A percentile compares a stretch with the other conserved stretches of the same genome.
phyloP scores from a whole-genome alignment of 2,113 vertebrate species.

The Caretta caretta region DNA sequence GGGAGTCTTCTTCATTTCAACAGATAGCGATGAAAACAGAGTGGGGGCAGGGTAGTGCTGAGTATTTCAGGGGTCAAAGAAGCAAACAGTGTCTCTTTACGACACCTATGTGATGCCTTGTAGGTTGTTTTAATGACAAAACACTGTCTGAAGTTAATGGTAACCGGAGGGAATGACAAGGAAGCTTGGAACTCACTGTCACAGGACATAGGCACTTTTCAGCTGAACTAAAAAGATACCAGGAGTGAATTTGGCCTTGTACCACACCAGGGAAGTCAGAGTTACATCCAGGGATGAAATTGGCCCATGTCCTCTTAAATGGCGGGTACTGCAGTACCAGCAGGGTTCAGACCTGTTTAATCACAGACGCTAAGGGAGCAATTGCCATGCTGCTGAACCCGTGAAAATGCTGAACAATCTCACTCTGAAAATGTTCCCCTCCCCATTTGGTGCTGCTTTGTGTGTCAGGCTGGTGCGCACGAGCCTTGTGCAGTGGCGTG shows the following conservation, averaged over 20 bases:
- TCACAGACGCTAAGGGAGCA: background rate
- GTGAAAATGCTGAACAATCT: background rate
- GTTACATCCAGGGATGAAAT: background rate
- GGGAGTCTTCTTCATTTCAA: background rate
- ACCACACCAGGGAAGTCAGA: background rate
- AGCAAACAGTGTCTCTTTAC: constrained; percentile 20
- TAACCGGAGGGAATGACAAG: constrained; percentile 24
- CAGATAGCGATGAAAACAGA: background rate
- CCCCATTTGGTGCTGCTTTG: background rate
- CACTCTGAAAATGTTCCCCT: background rate
- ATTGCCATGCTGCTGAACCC: background rate
- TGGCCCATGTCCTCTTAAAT: background rate
- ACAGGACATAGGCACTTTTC: background rate
- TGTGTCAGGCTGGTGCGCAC: background rate
- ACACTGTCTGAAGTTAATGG: constrained; percentile 35
- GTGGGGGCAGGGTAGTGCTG: background rate
- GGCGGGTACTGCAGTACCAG: fast-evolving
- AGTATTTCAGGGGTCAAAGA: background rate
- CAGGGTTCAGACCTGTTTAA: background rate
- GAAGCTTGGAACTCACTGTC: constrained; percentile 4
- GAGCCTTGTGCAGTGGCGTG: fast-evolving
- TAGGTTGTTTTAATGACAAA: constrained; percentile 45
- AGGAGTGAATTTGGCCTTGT: background rate
- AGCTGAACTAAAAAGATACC: background rate
- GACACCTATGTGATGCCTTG: constrained; percentile 13